Conservation (phyloP, 2,888 invertebrate genomes). For the Blastobasis adustella region DNA sequence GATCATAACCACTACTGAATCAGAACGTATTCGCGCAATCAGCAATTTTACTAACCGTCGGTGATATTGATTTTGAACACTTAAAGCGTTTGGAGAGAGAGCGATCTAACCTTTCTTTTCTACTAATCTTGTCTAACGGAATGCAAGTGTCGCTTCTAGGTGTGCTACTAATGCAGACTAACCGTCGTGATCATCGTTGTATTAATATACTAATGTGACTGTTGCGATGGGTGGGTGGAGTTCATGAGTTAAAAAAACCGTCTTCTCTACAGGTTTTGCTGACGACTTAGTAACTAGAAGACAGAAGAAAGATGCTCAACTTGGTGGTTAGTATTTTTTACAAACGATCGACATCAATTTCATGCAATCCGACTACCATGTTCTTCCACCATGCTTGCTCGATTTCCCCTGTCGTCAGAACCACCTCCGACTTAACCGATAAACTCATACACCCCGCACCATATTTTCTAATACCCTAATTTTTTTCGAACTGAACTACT, state of each 20-base stretch:
- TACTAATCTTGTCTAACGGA: slow-evolving; percentile 42
- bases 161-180: slow-evolving; percentile 63
- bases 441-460: too few relatives aligned
- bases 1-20: too few relatives aligned
- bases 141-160: slow-evolving; percentile 62
- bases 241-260: neutral
- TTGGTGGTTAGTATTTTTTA: slow-evolving; percentile 53
- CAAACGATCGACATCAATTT: neutral
- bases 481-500: too few relatives aligned
- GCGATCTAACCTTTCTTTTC: slow-evolving; percentile 39
- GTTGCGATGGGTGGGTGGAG: too few relatives aligned
- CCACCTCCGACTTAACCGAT: too few relatives aligned
- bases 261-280: slow-evolving; percentile 59
- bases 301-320: slow-evolving; percentile 70
- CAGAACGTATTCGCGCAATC: too few relatives aligned
- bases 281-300: slow-evolving; percentile 70
- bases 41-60: too few relatives aligned
- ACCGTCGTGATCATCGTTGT: slow-evolving; percentile 43
- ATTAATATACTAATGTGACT: slow-evolving; percentile 37
- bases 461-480: too few relatives aligned
- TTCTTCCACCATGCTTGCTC: too few relatives aligned
- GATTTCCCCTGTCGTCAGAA: too few relatives aligned
- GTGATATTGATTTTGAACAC: neutral
- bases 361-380: too few relatives aligned
- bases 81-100: slow-evolving; percentile 24